Conservation (phyloP, 2,797 vertebrate genomes). For the Epinephelus malabaricus region DNA sequence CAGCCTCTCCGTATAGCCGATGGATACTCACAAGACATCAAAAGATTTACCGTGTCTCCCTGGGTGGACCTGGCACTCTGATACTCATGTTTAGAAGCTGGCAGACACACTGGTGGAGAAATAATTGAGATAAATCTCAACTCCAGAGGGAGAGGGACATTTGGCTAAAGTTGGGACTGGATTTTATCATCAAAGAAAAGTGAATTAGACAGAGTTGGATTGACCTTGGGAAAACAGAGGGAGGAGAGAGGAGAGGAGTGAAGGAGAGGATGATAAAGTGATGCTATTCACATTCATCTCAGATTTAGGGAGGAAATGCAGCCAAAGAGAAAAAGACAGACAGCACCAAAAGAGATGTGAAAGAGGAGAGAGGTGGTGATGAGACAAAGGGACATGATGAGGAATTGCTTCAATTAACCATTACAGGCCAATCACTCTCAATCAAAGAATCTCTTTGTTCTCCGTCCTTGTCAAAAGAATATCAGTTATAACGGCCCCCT, state of each 20-base stretch:
- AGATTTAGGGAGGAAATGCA: constrained; percentile 50
- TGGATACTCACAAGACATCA: constrained; percentile 76
- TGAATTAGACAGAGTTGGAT: constrained; percentile 65
- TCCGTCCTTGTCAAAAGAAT: constrained; percentile 78
- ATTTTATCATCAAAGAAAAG: constrained; percentile 78
- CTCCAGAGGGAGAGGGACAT: constrained; percentile 68
- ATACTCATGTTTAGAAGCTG: constrained; percentile 76
- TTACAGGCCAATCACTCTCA: constrained; percentile 77
- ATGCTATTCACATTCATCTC: constrained; percentile 57
- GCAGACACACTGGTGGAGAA: constrained; percentile 61
- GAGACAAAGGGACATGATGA: constrained; percentile 75
- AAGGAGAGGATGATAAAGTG: constrained; percentile 52
- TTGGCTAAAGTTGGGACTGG: constrained; percentile 70
- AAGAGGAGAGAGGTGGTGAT: constrained; percentile 46
- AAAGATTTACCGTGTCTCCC: constrained; percentile 72
- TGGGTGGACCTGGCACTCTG: constrained; percentile 63
- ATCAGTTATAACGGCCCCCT: constrained; percentile 66
- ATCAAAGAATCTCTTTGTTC: constrained; percentile 76
- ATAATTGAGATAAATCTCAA: constrained; percentile 82
- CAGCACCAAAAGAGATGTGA: constrained; percentile 46
- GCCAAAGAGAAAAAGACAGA: constrained; percentile 49
- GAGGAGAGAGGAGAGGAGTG: constrained; percentile 23
- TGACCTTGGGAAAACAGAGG: constrained; percentile 74
- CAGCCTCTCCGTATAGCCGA: constrained; percentile 51
- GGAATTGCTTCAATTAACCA: constrained; percentile 73